Evolutionary conservation across 2,797 vertebrate species (phyloP), one percentile per base, ranked within the genome.

Genomic region (Paedocypris micromegethes): DNA sequence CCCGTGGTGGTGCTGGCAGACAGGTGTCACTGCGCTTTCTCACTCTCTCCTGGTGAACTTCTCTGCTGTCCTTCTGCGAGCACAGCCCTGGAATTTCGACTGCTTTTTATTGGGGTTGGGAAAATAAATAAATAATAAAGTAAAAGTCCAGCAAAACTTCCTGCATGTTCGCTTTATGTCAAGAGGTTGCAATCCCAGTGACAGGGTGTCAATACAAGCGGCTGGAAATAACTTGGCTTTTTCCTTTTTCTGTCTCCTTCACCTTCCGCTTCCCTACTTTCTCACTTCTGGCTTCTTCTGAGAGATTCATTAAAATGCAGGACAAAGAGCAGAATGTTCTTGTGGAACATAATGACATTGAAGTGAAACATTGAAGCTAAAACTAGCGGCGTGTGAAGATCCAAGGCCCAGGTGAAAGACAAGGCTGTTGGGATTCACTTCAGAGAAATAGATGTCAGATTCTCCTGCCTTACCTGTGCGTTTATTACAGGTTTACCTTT

Each of bases 101-200:
- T 2, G n/a, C 54, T 69, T 42, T 55, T 55, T 69, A n/a, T 54
- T 55, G 45, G 44, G 37, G 39, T 57, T 56, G 47, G 52, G 59
- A 9, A 6, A 70, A 42, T 5, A 38, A 5, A 58, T 63, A n/a
- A 40, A 2, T 6, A 3, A 2, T 7, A 45, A 58, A 51, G 50
- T 8, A 45, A 41, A 9, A 46, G 9, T 58, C 42, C 48, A 51
- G 58, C 58, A 47, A 56, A 47, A 46, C 61, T 70, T 65, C 4
- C 41, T 55, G 67, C 54, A 53, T n/a, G 3, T 58, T 53, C 5
- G 1, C 51, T 66, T 55, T 69, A 57, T 66, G 64, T 58, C 54
- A 75, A 57, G 53, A 46, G 43, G 73, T 57, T 66, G 55, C 63
- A 75, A 70, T 60, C 58, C 43, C 51, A 75, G 68, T 70, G 46